These are phyloP conservation scores for Drosophila barbarae DNA, from an alignment of 2,888 invertebrate species.

Conservation along the genomic window DNA sequence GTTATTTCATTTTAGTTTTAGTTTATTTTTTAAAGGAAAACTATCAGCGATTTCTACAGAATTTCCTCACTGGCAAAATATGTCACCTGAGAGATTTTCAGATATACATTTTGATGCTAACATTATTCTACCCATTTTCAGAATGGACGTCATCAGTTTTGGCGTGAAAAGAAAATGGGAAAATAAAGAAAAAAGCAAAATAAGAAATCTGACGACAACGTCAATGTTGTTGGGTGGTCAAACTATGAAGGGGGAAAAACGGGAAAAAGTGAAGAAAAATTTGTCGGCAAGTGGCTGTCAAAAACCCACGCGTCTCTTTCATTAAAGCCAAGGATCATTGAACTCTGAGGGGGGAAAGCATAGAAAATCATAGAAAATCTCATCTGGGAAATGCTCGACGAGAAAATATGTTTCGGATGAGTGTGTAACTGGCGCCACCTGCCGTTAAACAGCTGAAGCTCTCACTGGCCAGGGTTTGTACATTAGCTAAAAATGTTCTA, in stretches of 20 bases:
- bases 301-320: conserved; percentile 48
- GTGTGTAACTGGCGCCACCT: neutral
- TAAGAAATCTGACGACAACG: conserved; percentile 29
- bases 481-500: conserved; percentile 1
- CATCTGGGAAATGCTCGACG: neutral
- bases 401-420: conserved; percentile 12
- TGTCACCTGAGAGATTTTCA: conserved; percentile 23
- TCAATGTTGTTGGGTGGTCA: conserved; percentile 48
- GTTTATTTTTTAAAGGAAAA: neutral
- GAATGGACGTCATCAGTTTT: conserved; percentile 49
- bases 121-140: conserved; percentile 43
- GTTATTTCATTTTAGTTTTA: neutral
- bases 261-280: conserved; percentile 10
- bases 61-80: conserved; percentile 15
- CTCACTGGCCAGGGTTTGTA: conserved; percentile 5
- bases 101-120: conserved; percentile 33
- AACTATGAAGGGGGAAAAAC: conserved; percentile 33
- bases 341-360: conserved; percentile 43
- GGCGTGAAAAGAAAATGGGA: conserved; percentile 26
- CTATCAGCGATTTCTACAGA: conserved; percentile 12
- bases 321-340: conserved; percentile 42
- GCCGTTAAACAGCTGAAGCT: neutral
- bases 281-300: conserved; percentile 55
- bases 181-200: conserved; percentile 22
- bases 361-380: conserved; percentile 1